phyloP scores from a whole-genome alignment of 2,113 vertebrate genomes.

The Tretioscincus oriximinensis region DNA sequence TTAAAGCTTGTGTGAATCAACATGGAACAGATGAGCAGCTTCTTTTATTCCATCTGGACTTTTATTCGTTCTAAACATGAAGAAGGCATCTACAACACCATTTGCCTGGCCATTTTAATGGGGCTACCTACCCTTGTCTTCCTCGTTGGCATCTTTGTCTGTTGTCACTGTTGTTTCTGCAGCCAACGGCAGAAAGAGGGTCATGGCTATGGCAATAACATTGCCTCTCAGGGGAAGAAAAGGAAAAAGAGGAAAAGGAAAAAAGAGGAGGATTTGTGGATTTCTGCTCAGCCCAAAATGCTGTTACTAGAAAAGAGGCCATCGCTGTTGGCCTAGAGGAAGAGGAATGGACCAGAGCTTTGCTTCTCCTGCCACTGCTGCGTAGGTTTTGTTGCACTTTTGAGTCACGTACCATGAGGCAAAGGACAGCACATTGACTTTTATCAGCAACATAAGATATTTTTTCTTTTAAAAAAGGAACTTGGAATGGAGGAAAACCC shows the following conservation, averaged over 20 bases:
- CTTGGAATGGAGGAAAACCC: conserved; percentile 1
- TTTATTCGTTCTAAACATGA: conserved; percentile 80
- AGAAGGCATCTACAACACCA: conserved; percentile 85
- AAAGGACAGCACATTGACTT: conserved; percentile 9
- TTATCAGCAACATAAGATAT: conserved; percentile 10
- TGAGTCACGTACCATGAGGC: neutral
- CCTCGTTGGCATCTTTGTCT: conserved; percentile 77
- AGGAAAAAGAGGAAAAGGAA: conserved; percentile 81
- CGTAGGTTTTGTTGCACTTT: conserved; percentile 7
- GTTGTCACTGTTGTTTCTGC: conserved; percentile 92
- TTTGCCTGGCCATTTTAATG: conserved; percentile 85
- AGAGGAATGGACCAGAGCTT: neutral
- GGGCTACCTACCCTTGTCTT: conserved; percentile 82
- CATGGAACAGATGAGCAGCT: conserved; percentile 77
- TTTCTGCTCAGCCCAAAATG: conserved; percentile 86
- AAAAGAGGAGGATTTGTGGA: conserved; percentile 90
- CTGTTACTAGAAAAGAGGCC: conserved; percentile 82
- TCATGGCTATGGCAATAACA: neutral
- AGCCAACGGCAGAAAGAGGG: conserved; percentile 44
- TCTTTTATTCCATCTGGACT: conserved; percentile 83
- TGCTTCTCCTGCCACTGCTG: neutral
- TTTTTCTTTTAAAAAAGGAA: neutral
- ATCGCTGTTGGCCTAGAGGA: conserved; percentile 70
- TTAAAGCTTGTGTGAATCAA: neutral
- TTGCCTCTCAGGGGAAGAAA: conserved; percentile 66